Evolutionary conservation across 2,888 invertebrate species (phyloP).

Genomic region (Perizoma affinitatum): DNA sequence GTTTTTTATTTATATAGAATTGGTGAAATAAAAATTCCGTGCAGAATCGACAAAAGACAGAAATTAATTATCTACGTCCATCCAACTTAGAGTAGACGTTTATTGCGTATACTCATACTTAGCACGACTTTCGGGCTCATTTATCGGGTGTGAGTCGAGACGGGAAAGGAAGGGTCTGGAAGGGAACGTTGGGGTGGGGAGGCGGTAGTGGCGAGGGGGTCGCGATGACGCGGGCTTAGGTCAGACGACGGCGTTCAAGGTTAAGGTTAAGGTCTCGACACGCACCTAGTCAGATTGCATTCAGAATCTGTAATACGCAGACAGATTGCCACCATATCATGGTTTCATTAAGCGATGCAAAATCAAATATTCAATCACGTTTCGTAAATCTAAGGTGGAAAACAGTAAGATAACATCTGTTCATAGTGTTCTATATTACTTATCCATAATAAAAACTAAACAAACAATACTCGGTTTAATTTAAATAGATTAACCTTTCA

Average conservation of each 20-base stretch:
- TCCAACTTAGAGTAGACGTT: slow-evolving; percentile 42
- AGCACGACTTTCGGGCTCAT: slow-evolving; percentile 64
- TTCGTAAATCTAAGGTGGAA: background rate
- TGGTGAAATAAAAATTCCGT: slow-evolving; percentile 19
- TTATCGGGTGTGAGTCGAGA: slow-evolving; percentile 58
- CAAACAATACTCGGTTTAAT: slow-evolving; percentile 10
- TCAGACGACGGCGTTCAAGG: slow-evolving; percentile 80
- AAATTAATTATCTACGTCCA: slow-evolving; percentile 36
- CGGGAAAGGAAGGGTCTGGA: slow-evolving; percentile 49
- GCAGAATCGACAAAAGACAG: slow-evolving; percentile 24
- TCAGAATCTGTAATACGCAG: slow-evolving; percentile 41
- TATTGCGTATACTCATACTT: slow-evolving; percentile 52
- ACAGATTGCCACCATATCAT: slow-evolving; percentile 21
- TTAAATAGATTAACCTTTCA: slow-evolving; percentile 18
- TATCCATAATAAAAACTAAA: background rate
- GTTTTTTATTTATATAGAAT: slow-evolving; percentile 3
- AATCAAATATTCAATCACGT: slow-evolving; percentile 20
- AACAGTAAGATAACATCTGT: too few species aligned
- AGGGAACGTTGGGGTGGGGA: slow-evolving; percentile 49
- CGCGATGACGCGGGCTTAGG: slow-evolving; percentile 57
- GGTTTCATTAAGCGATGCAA: slow-evolving; percentile 12
- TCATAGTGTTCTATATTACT: too few species aligned
- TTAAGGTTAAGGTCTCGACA: slow-evolving; percentile 69
- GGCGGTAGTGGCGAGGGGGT: slow-evolving; percentile 45
- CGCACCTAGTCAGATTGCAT: slow-evolving; percentile 49